Evolutionary conservation across 2,113 vertebrate genomes (phyloP), one percentile per base, ranked within the genome.

Genomic region (Bagarius yarrelli): DNA sequence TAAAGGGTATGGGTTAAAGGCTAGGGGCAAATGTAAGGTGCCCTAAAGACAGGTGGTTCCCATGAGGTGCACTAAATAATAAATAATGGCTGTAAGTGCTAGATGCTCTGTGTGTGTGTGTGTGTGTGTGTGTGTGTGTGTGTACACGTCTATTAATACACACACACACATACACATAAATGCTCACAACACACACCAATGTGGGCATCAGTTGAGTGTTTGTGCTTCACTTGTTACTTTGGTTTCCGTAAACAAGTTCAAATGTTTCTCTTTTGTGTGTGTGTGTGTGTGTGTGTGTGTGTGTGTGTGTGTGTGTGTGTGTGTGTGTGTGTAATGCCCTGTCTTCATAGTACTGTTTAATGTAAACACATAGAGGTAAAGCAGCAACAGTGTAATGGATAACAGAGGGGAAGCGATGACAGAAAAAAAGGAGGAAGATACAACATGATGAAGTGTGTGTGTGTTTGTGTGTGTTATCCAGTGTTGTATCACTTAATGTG

Each of bases 301-400:
- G 40, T 81, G 71, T 64, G 56, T 81, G 30, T 81, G 72, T 82
- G 61, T 59, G 40, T 56, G 25, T 21, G 16, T 71, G 53, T 40
- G 27, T 71, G 66, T 71, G 30, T 71, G 64, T 53, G 34, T 19
- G 23, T 50, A n/a, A 30, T 74, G 36, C 63, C 32, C 50, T 50
- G 57, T 59, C 66, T 19, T 66, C 36, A 60, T 66, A 30, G 56
- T 69, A 56, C 78, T 85, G 81, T 85, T 85, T 83, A 83, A 85
- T 83, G 81, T 85, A 85, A 85, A 83, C 84, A 83, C 30, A 30
- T 40, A 69, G 47, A 81, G 72, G 76, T 64, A 83, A 74, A 78
- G 30, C 30, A 25, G 67, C 19, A 78, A 81, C 76, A 84, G 80
- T 13, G 27, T 80, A 83, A 80, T 78, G 76, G 57, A 80, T 74